Percentiles rank a stretch among this genome's conserved stretches.
phyloP scores from a whole-genome alignment of 2,888 invertebrate genomes.

The Hecatera dysodea region DNA sequence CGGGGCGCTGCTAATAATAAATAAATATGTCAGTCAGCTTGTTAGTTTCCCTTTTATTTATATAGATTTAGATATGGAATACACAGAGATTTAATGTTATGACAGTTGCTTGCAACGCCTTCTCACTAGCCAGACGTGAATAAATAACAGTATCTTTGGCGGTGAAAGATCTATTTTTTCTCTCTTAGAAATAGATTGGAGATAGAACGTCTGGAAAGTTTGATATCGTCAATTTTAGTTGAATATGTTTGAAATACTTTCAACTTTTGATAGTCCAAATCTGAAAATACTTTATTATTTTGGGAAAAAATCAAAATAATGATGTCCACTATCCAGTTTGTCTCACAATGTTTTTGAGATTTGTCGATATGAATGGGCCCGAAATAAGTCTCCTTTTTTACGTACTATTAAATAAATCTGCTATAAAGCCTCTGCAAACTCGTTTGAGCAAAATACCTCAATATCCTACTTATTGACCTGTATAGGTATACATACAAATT shows the following conservation, averaged over 20 bases:
- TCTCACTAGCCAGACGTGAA: neutral
- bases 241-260: neutral
- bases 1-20: no score
- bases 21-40: no score
- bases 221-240: neutral
- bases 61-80: neutral
- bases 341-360: no score
- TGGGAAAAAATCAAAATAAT: no score
- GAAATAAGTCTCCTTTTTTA: no score
- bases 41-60: no score
- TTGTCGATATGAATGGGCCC: no score
- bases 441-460: neutral
- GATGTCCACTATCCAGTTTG: no score
- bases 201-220: neutral
- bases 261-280: no score
- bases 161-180: conserved; percentile 1
- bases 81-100: conserved; percentile 5
- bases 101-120: neutral
- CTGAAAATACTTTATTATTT: no score
- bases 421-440: neutral
- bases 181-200: neutral
- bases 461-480: conserved; percentile 17
- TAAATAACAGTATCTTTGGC: neutral
- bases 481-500: conserved; percentile 14
- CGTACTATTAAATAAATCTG: no score